Base-by-base conservation (phyloP, 2,113 vertebrate genomes). In the Nettapus auritus region DNA sequence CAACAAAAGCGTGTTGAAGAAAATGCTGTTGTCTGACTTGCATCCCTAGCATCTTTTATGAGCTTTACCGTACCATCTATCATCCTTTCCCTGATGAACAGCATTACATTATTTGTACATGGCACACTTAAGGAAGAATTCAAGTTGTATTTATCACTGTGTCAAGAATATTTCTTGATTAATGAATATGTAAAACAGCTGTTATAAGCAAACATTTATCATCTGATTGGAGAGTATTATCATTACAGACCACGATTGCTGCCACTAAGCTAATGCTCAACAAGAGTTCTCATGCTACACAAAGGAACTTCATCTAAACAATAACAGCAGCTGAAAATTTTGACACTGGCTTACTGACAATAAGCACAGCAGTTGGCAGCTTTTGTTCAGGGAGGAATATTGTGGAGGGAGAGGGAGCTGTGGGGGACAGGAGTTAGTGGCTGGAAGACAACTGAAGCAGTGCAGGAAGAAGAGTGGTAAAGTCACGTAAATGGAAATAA, bases 401-500 rank as follows among this genome's bases (percentile, higher is more conserved):
- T 13, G 16, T 6, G 0, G 0, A 56, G 36, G 81, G 21, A 66
- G 34, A 9, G 18, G 12, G 40, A 89, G 31, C 17, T 5, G 19
- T 7, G 4, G 10, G 6, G 5, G 8, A 86, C 1, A 0, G 21
- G 34, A 38, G 7, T 38, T 34, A 63, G 68, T 0, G 1, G 7
- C 50, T 77, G 23, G 3, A 74, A 57, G 26, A 74, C 33, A 94
- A 40, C 28, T 38, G 26, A 88, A 77, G 68, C 18, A 59, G 34
- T 28, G 57, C 52, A 59, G 64, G 40, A 88, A 46, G 62, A 42
- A 88, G 8, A 11, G 57, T 64, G 14, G 38, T 59, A 55, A 86
- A 86, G 68, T 42, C 59, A 86, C 16, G 53, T 74, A 26, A n/a
- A 57, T 53, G 4, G 52, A 88, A 94, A 86, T 29, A 80, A 46